Evolutionary conservation across 2,113 vertebrate species (phyloP), one percentile per base, ranked within the genome.

Genomic region (Pitta sordida): DNA sequence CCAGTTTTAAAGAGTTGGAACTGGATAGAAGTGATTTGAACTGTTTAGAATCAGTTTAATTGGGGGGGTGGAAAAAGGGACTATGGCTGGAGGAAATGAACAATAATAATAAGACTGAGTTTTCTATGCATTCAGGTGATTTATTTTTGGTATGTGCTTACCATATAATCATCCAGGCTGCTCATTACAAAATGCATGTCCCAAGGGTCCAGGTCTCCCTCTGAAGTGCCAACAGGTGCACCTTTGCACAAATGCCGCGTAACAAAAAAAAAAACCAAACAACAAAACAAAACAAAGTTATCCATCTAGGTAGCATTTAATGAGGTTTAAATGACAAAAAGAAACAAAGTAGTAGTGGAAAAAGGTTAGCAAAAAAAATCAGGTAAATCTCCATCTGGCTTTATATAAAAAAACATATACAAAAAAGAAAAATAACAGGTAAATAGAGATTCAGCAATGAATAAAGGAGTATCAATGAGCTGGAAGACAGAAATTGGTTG

Each of bases 191-290:
- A 92, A 56, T 52, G 19, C 1, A 1, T 39, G 15, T 64, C 59
- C 17, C 34, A 30, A 17, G 37, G 52, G 37, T 34, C 15, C 75
- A 59, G 83, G 90, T 81, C 60, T 56, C 74, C n/a, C 51, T 82
- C 58, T 56, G 88, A 95, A 97, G 93, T 86, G 78, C n/a, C 51
- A 88, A 55, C 79, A 63, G 68, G 94, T 60, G 14, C 86, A 90
- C 60, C 53, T 88, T 91, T 41, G 46, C 24, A 88, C 13, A 83
- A 93, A 88, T 73, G 90, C 39, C 1, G 0, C 71, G 20, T 19
- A 79, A 65, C 29, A 48, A 80, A 67, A 44, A 74, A 71, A 29
- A 77, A n/a, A n/a, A n/a, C n/a, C n/a, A n/a, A n/a, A n/a, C n/a
- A n/a, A n/a, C n/a, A n/a, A n/a, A n/a, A n/a, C n/a, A n/a, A n/a